These are phyloP conservation scores for Lophochroa leadbeateri DNA, from an alignment of 2,113 vertebrate species.

Conservation along the genomic window DNA sequence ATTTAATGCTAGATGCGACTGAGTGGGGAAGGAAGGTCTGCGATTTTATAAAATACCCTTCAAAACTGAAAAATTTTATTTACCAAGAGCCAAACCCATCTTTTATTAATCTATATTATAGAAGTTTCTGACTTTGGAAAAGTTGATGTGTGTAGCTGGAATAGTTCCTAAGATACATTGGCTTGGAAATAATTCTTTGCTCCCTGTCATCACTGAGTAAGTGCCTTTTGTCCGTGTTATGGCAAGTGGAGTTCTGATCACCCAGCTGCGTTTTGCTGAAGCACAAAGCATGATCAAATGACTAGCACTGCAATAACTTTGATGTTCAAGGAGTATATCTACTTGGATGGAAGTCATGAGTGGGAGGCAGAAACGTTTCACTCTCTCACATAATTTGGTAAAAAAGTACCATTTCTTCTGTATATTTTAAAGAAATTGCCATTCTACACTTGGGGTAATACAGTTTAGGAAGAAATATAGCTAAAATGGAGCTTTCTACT, in stretches of 20 bases:
- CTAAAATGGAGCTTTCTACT: not conserved
- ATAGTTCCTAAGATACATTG: not conserved
- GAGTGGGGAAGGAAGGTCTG: not conserved
- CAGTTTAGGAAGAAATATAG: not conserved
- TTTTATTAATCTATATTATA: not conserved
- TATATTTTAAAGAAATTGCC: not conserved
- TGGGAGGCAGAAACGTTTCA: not conserved
- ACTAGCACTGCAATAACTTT: not conserved
- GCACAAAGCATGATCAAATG: not conserved
- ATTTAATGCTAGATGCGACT: not conserved
- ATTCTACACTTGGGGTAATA: not conserved
- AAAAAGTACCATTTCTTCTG: not conserved
- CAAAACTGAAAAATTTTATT: not conserved
- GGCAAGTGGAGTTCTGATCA: not conserved
- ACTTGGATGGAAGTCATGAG: not conserved
- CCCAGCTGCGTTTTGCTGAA: not conserved
- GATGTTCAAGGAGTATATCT: not conserved
- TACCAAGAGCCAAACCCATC: not conserved
- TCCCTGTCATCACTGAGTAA: not conserved
- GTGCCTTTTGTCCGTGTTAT: not conserved
- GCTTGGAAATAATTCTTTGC: conserved; percentile 1
- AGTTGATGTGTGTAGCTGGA: not conserved
- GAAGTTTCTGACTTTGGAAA: conserved; percentile 34
- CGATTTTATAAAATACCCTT: not conserved
- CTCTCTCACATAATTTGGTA: not conserved